phyloP scores from a whole-genome alignment of 2,113 vertebrate genomes.

The Indicator maculatus region DNA sequence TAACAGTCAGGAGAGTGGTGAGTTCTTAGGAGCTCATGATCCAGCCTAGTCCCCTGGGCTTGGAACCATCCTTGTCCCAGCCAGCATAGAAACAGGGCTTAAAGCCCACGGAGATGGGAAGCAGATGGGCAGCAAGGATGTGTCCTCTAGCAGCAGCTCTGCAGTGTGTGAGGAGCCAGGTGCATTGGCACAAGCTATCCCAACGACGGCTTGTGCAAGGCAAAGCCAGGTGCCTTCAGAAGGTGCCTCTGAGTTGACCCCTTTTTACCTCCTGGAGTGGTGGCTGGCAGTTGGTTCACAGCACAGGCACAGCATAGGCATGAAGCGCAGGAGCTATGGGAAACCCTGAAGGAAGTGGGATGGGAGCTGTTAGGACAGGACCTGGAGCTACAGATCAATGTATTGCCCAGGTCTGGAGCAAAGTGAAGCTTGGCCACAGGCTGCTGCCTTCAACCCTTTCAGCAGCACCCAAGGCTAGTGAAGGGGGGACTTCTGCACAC shows the following conservation, averaged over 20 bases:
- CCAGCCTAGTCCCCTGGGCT: neutral
- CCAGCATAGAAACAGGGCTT: neutral
- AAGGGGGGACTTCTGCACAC: neutral
- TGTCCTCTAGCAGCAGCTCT: neutral
- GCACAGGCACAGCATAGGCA: accelerated
- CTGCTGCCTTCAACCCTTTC: neutral
- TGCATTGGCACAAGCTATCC: accelerated
- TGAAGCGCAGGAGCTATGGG: neutral
- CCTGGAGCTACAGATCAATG: neutral
- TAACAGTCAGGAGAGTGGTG: neutral
- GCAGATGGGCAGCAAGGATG: neutral
- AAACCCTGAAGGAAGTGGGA: accelerated
- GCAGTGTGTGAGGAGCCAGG: neutral
- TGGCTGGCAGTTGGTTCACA: neutral
- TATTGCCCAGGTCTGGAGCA: neutral
- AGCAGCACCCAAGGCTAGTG: neutral
- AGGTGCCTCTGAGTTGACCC: neutral
- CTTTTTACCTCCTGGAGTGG: neutral
- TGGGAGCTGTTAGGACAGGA: neutral
- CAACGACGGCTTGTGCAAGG: neutral
- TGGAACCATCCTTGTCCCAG: neutral
- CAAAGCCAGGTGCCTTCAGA: neutral
- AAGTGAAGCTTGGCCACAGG: neutral
- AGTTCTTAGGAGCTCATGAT: neutral
- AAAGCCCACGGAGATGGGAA: neutral